These are phyloP conservation scores for Zophobas morio DNA, from an alignment of 1,140 invertebrate genomes.

Conservation along the genomic window DNA sequence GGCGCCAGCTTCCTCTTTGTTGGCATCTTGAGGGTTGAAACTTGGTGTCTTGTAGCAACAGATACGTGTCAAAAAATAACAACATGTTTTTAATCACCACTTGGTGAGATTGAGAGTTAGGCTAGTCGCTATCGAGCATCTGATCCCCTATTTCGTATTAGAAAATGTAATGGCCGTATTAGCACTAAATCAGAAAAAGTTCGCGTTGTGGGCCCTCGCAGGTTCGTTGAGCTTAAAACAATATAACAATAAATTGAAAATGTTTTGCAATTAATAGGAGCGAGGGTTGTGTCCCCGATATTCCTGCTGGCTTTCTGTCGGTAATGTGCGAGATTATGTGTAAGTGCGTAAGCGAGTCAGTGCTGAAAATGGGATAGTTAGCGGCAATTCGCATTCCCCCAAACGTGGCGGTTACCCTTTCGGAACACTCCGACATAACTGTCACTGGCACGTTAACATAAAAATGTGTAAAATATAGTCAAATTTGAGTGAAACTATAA, in stretches of 20 bases:
- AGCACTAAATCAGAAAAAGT: too few species aligned
- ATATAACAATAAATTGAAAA: constrained; percentile 35
- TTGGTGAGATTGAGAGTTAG: too few species aligned
- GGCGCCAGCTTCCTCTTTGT: too few species aligned
- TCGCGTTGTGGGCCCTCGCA: background rate
- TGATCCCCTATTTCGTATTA: too few species aligned
- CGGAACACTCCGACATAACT: constrained; percentile 63
- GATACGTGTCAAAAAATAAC: too few species aligned
- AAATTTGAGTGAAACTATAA: constrained; percentile 54
- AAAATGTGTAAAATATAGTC: constrained; percentile 65
- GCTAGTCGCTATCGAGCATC: too few species aligned
- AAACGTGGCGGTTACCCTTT: constrained; percentile 65
- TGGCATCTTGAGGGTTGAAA: too few species aligned
- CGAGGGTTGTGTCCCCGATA: constrained; percentile 33
- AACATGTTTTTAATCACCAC: too few species aligned
- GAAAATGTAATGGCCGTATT: too few species aligned
- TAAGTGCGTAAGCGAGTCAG: constrained; percentile 55
- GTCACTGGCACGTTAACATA: constrained; percentile 66
- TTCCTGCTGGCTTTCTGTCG: constrained; percentile 50
- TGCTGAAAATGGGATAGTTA: constrained; percentile 65
- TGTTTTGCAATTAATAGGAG: constrained; percentile 42
- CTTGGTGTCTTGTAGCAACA: too few species aligned
- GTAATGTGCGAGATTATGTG: constrained; percentile 65
- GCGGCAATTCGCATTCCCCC: constrained; percentile 67
- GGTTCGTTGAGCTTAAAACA: constrained; percentile 11